Base-by-base conservation (phyloP, 2,888 invertebrate genomes). In the Melipona beecheii region DNA sequence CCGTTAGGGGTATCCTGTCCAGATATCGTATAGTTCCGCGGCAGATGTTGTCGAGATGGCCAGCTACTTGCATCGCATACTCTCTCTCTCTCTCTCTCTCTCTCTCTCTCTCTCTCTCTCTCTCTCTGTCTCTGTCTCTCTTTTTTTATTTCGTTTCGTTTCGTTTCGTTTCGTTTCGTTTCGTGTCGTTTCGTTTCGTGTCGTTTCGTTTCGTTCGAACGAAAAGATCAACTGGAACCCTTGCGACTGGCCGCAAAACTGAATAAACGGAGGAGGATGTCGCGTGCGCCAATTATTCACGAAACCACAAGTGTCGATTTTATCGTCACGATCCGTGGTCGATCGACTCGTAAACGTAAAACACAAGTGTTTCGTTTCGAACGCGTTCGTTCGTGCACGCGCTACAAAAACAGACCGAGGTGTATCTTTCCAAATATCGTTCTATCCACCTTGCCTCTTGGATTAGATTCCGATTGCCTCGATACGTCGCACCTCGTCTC, bases 11-110 rank as follows among this genome's bases (percentile, higher is more conserved):
- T 91, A 88, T 92, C 89, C 90, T 88, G 86, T 83, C 90, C 86
- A 88, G 91, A 83, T 92, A 86, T 89, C 90, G 91, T 89, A 92
- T 92, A 92, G 92, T 92, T 92, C 92, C 87, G 85, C 83, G 87
- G 86, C 90, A 91, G 92, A 92, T 92, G 87, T 78, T 86, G 87
- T 78, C 76, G 86, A 78, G 79, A 79, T 36, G 81, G 74, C 54
- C 70, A 21, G 6, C 36, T 43, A 69, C 27, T n/a, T n/a, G 58
- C 2, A 15, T 24, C 60, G 60, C 5, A 13, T 11, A 2, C 4
- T 15, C 13, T 56, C n/a, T 5, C n/a, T 21, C 9, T 9, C 9
- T 36, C 36, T 36, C 31, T 36, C 36, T 36, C 36, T 36, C 36
- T 36, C 36, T 36, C 36, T 36, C 36, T 9, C 36, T 36, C 36